phyloP scores from a whole-genome alignment of 2,113 vertebrate species.

The Megalops atlanticus region DNA sequence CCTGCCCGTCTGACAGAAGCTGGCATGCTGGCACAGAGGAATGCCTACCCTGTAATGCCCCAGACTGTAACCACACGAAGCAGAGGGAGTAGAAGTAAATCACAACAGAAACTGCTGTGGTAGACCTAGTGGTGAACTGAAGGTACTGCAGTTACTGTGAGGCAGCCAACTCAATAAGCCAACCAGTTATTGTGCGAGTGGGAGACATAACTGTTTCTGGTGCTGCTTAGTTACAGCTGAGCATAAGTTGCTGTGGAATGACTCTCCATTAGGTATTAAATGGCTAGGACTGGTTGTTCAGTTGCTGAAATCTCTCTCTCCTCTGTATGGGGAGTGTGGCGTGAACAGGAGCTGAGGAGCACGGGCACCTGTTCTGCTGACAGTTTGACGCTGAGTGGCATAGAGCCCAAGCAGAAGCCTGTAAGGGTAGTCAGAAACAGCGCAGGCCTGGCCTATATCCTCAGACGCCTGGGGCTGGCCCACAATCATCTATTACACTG shows the following conservation, averaged over 20 bases:
- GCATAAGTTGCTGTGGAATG: background rate
- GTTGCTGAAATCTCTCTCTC: background rate
- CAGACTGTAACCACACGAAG: background rate
- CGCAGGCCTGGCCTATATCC: background rate
- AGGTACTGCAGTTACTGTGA: too few species aligned
- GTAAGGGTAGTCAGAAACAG: background rate
- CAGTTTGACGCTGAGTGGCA: background rate
- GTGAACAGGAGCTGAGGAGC: background rate
- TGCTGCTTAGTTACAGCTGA: too few species aligned
- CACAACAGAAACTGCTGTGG: too few species aligned
- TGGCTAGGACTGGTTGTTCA: background rate
- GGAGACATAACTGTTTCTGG: too few species aligned
- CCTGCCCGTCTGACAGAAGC: background rate
- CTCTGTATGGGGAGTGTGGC: background rate
- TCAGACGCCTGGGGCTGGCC: background rate
- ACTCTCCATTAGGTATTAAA: background rate
- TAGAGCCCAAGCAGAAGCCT: background rate
- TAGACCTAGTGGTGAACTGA: too few species aligned
- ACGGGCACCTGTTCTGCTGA: background rate
- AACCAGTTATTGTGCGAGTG: too few species aligned
- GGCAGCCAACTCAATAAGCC: too few species aligned
- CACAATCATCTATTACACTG: background rate
- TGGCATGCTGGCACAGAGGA: background rate
- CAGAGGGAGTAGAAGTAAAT: too few species aligned
- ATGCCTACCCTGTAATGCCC: background rate